Conservation (phyloP, 2,888 invertebrate species). For the Eupithecia abbreviata region DNA sequence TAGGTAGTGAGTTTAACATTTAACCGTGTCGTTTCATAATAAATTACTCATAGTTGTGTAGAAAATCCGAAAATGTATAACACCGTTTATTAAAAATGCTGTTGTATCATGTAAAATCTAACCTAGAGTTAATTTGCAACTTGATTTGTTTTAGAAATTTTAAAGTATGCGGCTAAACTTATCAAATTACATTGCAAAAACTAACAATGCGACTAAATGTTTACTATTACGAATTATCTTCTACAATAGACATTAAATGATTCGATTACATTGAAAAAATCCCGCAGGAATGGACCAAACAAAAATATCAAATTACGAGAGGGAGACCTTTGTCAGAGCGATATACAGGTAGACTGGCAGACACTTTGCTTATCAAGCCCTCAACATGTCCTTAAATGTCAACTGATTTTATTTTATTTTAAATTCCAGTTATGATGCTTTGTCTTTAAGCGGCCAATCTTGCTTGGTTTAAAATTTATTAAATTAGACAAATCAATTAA, state of each 20-base stretch:
- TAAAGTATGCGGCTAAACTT: constrained; percentile 24
- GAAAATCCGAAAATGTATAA: background rate
- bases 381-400: constrained; percentile 20
- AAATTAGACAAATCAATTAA: background rate
- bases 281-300: constrained; percentile 57
- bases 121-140: background rate
- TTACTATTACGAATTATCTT: constrained; percentile 79
- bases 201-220: constrained; percentile 69
- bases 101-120: background rate
- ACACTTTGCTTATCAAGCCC: constrained; percentile 42
- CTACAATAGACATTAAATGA: constrained; percentile 64
- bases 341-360: constrained; percentile 43
- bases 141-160: background rate
- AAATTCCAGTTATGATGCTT: constrained; percentile 14
- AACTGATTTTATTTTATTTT: constrained; percentile 16
- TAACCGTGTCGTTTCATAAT: background rate
- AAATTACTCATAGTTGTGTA: background rate
- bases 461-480: background rate
- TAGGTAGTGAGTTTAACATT: background rate
- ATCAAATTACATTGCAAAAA: constrained; percentile 58
- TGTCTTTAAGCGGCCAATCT: background rate
- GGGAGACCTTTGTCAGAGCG: constrained; percentile 45
- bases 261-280: constrained; percentile 62
- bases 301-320: constrained; percentile 70
- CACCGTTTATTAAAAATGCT: background rate